Evolutionary conservation across 2,888 invertebrate species (phyloP).

Genomic region (Phaedon cochleariae): DNA sequence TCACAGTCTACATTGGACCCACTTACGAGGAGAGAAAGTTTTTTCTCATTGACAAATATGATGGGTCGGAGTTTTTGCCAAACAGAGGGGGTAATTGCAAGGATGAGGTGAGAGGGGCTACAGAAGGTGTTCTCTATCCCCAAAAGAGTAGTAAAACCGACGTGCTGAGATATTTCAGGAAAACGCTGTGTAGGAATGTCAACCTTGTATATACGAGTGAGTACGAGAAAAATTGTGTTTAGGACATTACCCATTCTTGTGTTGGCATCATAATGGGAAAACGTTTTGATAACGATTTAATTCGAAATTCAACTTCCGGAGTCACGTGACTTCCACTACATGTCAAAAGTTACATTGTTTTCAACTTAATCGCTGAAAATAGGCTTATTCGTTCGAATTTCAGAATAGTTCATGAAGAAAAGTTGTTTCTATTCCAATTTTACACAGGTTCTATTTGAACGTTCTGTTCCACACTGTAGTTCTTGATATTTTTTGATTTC

Average conservation of each 20-base stretch:
- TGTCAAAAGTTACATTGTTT: no score
- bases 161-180: slow-evolving; percentile 71
- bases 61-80: slow-evolving; percentile 66
- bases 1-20: slow-evolving; percentile 71
- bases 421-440: no score
- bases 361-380: no score
- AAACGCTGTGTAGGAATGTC: slow-evolving; percentile 72
- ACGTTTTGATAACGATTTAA: no score
- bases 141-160: slow-evolving; percentile 69
- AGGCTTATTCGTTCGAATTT: no score
- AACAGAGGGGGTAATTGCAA: slow-evolving; percentile 67
- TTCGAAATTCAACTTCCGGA: no score
- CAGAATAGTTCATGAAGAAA: no score
- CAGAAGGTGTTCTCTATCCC: slow-evolving; percentile 71
- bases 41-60: slow-evolving; percentile 70
- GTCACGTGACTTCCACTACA: no score
- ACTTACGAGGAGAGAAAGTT: slow-evolving; percentile 68
- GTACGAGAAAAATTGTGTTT: slow-evolving; percentile 23
- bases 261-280: no score
- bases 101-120: slow-evolving; percentile 69
- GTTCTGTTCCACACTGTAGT: no score
- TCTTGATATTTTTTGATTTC: no score
- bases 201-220: slow-evolving; percentile 67
- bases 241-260: background rate
- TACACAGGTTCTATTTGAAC: no score